Percentiles rank a stretch among this genome's conserved stretches.
Evolutionary conservation across 2,113 vertebrate genomes (phyloP).

Genomic region (Gambusia holbrooki): DNA sequence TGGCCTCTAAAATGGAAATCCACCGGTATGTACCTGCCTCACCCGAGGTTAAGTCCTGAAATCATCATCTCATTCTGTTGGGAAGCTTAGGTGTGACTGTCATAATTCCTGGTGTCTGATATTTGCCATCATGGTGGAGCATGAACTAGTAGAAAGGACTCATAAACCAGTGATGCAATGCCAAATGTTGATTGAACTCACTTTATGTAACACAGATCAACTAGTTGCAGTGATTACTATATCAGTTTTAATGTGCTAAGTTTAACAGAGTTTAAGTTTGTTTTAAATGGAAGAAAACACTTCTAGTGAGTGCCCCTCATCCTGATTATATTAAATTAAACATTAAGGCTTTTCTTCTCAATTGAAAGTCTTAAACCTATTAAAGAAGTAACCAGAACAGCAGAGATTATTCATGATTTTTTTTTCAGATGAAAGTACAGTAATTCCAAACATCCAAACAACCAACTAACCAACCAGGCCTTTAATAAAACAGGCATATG

Average conservation of each 20-base stretch:
- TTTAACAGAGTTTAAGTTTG: neutral
- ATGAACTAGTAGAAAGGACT: neutral
- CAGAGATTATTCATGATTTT: too few species aligned
- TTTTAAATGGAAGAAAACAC: neutral
- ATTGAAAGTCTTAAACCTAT: too few species aligned
- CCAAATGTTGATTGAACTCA: neutral
- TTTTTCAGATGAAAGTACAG: too few species aligned
- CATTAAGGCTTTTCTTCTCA: too few species aligned
- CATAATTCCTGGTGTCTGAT: neutral
- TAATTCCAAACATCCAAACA: too few species aligned
- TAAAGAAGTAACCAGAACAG: too few species aligned
- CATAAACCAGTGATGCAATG: neutral
- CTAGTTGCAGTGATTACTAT: neutral
- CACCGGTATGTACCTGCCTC: conserved; percentile 66
- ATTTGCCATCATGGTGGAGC: neutral
- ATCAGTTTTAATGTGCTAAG: neutral
- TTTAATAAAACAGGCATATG: too few species aligned
- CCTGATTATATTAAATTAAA: too few species aligned
- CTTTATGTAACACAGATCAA: neutral
- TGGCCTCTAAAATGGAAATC: conserved; percentile 68
- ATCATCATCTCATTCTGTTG: neutral
- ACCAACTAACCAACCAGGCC: too few species aligned
- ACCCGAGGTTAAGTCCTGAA: neutral
- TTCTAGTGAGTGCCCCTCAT: neutral
- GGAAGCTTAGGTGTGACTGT: neutral